Percentiles rank a stretch among this genome's conserved stretches.
These are phyloP conservation scores for Semicossyphus pulcher DNA, from an alignment of 2,113 vertebrate species.

Conservation along the genomic window DNA sequence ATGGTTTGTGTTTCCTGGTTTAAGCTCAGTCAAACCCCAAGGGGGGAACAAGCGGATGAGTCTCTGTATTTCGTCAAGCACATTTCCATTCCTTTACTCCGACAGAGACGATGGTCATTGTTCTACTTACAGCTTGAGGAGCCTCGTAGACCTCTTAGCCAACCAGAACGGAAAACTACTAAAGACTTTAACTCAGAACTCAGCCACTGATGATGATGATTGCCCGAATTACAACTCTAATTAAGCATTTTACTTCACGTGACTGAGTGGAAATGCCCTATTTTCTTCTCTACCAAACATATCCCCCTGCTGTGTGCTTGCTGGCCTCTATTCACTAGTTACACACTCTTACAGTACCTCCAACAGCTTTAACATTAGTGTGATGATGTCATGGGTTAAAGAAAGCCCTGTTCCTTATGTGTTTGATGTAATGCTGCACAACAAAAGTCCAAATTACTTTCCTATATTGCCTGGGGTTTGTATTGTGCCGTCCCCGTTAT, in stretches of 20 bases:
- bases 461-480: constrained; percentile 11
- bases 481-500: constrained; percentile 17
- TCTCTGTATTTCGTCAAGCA: constrained; percentile 47
- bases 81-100: constrained; percentile 46
- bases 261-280: not conserved
- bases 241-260: constrained; percentile 22
- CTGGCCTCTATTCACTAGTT: constrained; percentile 35
- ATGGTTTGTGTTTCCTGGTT: constrained; percentile 42
- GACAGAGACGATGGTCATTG: constrained; percentile 22
- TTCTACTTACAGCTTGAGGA: constrained; percentile 13
- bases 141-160: constrained; percentile 3
- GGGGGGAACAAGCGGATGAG: constrained; percentile 34
- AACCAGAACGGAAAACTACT: constrained; percentile 52
- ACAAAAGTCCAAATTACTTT: constrained; percentile 31
- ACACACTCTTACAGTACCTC: constrained; percentile 20
- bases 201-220: constrained; percentile 15
- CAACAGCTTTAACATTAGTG: constrained; percentile 40
- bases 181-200: not conserved
- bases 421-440: constrained; percentile 27
- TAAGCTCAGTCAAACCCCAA: constrained; percentile 33
- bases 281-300: constrained; percentile 37
- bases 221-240: constrained; percentile 23
- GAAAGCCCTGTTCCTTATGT: constrained; percentile 29
- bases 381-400: constrained; percentile 53
- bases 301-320: constrained; percentile 36